These are phyloP conservation scores for Plusia festucae DNA, from an alignment of 2,888 invertebrate genomes.

Conservation along the genomic window DNA sequence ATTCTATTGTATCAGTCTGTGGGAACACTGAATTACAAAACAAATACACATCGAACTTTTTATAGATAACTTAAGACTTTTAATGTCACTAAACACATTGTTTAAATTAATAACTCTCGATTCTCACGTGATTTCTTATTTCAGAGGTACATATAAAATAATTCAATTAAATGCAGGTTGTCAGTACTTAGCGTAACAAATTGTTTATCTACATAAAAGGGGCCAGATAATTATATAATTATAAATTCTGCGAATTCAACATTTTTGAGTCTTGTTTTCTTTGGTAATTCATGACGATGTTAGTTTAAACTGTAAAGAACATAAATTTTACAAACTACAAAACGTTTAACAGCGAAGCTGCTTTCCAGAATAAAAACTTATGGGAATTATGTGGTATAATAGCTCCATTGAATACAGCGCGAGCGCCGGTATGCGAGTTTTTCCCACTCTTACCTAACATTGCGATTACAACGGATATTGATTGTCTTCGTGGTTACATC, in stretches of 20 bases:
- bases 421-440: slow-evolving; percentile 69
- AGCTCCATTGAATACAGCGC: slow-evolving; percentile 71
- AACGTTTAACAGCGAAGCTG: slow-evolving; percentile 42
- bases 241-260: background rate
- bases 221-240: too few relatives aligned
- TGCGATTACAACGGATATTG: slow-evolving; percentile 83
- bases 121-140: slow-evolving; percentile 41
- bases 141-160: background rate
- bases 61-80: slow-evolving; percentile 52
- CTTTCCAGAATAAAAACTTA: slow-evolving; percentile 76
- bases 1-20: slow-evolving; percentile 81
- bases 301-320: slow-evolving; percentile 31
- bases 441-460: slow-evolving; percentile 81
- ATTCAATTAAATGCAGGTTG: background rate
- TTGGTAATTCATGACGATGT: slow-evolving; percentile 21
- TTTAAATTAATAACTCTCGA: slow-evolving; percentile 54
- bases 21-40: slow-evolving; percentile 83
- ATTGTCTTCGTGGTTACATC: slow-evolving; percentile 77
- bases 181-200: background rate
- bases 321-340: slow-evolving; percentile 39
- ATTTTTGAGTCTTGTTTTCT: slow-evolving; percentile 9
- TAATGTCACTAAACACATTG: slow-evolving; percentile 52
- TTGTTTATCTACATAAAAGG: background rate
- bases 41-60: slow-evolving; percentile 72
- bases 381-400: slow-evolving; percentile 76